phyloP scores from a whole-genome alignment of 2,113 vertebrate genomes.

The Cettia cetti region DNA sequence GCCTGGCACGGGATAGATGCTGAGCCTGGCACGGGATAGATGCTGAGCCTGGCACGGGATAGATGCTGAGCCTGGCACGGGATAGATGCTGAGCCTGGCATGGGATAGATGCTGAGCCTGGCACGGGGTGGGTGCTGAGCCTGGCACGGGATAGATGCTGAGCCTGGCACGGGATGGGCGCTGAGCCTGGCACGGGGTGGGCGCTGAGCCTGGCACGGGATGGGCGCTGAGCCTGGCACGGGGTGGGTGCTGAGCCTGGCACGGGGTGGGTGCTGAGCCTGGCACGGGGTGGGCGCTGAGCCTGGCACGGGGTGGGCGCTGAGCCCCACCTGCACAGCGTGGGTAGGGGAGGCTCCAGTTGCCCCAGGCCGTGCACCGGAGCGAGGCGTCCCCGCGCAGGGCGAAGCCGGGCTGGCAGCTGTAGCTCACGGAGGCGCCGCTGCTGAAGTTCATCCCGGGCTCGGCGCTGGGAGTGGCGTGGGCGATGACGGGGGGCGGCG shows the following conservation, averaged over 20 bases:
- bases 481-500: neutral
- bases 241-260: no score
- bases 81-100: no score
- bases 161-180: no score
- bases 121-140: no score
- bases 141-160: no score
- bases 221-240: neutral
- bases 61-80: no score
- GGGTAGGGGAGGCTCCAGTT: slow-evolving; percentile 47
- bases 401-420: slow-evolving; percentile 44
- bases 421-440: slow-evolving; percentile 12
- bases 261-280: neutral
- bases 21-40: no score
- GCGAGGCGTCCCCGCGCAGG: neutral
- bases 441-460: neutral
- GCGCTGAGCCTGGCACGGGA: neutral
- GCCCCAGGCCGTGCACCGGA: slow-evolving; percentile 3
- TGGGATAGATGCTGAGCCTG: no score
- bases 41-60: no score
- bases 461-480: neutral
- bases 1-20: no score
- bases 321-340: slow-evolving; percentile 50
- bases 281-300: neutral
- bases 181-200: neutral
- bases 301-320: neutral